Percentiles rank a stretch among this genome's conserved stretches.
Conservation (phyloP, 2,113 vertebrate species). For the Pseudorectes ferrugineus region DNA sequence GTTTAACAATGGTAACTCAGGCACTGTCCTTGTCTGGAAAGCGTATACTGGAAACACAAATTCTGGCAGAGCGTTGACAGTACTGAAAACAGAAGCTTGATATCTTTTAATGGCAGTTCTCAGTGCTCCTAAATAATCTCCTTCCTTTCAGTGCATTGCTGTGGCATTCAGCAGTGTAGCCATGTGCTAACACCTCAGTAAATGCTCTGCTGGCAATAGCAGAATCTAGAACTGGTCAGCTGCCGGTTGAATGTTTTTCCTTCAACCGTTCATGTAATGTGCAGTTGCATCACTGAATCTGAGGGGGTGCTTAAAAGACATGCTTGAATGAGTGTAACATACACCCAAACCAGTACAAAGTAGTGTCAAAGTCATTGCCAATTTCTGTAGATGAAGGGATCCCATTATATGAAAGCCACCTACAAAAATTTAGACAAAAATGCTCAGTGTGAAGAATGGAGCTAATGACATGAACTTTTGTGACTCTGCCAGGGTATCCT, state of each 20-base stretch:
- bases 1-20: neutral
- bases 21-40: neutral
- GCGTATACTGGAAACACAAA: neutral
- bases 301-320: rapidly evolving
- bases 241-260: neutral
- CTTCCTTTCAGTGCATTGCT: neutral
- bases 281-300: neutral
- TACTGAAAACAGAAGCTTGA: neutral
- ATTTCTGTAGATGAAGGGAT: neutral
- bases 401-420: neutral
- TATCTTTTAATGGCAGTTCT: neutral
- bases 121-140: neutral
- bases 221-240: neutral
- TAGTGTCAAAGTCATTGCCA: neutral
- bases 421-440: neutral
- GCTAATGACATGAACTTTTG: neutral
- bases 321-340: neutral
- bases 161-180: neutral
- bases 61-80: neutral
- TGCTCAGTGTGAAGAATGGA: neutral
- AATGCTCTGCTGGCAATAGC: neutral
- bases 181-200: neutral
- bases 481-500: neutral
- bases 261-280: rapidly evolving
- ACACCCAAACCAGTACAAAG: neutral